Evolutionary conservation across 2,797 vertebrate genomes (phyloP).

Genomic region (Syndactyla subalaris): DNA sequence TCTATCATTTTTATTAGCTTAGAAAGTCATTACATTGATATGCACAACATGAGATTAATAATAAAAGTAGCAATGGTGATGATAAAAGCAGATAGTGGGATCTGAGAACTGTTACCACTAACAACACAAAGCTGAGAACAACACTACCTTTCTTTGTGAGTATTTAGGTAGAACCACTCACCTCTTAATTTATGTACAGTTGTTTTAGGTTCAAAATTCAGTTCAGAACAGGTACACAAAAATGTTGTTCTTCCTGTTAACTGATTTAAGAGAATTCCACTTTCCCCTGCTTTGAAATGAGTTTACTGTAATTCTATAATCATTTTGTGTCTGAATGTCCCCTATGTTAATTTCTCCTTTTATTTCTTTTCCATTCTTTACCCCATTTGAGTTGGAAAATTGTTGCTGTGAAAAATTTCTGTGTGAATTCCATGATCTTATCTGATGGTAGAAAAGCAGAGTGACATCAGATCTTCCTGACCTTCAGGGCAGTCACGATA

Average conservation of each 20-base stretch:
- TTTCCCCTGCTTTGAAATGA: not conserved
- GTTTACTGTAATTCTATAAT: not conserved
- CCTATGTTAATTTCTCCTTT: not conserved
- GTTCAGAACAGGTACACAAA: not conserved
- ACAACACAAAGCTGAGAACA: not conserved
- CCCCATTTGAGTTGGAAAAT: not conserved
- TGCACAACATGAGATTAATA: not conserved
- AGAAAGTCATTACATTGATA: not conserved
- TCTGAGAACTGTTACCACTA: not conserved
- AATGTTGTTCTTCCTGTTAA: not conserved
- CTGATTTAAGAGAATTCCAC: not conserved
- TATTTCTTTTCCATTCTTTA: not conserved
- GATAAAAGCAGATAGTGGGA: not conserved
- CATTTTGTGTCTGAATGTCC: not conserved
- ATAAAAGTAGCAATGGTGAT: not conserved
- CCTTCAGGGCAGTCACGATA: not conserved
- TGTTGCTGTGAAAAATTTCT: not conserved
- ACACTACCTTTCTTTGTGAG: not conserved
- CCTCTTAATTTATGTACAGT: not conserved
- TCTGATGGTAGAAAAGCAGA: not conserved
- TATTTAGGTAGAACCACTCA: not conserved
- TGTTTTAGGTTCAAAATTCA: not conserved
- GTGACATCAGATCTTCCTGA: not conserved
- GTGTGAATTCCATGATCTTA: not conserved
- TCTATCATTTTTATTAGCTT: not conserved